A percentile compares a stretch with the other conserved stretches of the same genome.
Evolutionary conservation across 2,888 invertebrate genomes (phyloP).

Genomic region (Zonitis immaculata): DNA sequence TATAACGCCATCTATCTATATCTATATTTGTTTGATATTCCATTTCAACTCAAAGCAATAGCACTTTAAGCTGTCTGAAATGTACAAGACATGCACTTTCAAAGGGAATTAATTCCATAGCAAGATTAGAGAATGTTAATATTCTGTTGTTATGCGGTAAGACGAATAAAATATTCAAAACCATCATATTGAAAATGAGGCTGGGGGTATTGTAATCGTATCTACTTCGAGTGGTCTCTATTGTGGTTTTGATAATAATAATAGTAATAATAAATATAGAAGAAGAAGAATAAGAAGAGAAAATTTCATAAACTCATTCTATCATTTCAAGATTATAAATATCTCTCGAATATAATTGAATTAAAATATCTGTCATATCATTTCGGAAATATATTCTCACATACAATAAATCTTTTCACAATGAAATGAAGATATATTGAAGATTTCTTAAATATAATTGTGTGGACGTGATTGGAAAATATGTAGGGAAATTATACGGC

Average conservation of each 20-base stretch:
- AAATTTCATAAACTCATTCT: conserved; percentile 29
- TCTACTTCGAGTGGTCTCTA: conserved; percentile 27
- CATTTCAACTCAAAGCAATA: conserved; percentile 16
- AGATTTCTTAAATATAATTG: conserved; percentile 11
- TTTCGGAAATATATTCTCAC: not conserved
- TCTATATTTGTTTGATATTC: conserved; percentile 22
- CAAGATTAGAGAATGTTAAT: conserved; percentile 33
- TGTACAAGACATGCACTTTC: conserved; percentile 28
- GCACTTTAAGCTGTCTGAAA: conserved; percentile 23
- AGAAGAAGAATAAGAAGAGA: no score
- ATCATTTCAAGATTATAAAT: conserved; percentile 18
- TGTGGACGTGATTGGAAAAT: conserved; percentile 17
- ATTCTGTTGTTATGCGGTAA: conserved; percentile 32
- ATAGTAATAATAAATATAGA: no score
- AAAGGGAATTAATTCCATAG: conserved; percentile 34
- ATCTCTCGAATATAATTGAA: conserved; percentile 15
- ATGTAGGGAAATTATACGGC: no score
- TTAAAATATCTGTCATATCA: conserved; percentile 6
- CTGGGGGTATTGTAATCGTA: conserved; percentile 26
- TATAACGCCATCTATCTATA: conserved; percentile 8
- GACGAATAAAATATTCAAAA: conserved; percentile 34
- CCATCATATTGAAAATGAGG: conserved; percentile 31
- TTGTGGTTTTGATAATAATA: conserved; percentile 20
- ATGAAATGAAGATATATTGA: no score
- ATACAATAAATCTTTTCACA: no score